Base-by-base conservation (phyloP, 30 jellyfish, hydroid and myxozoan species). In the Mastigias papua region DNA sequence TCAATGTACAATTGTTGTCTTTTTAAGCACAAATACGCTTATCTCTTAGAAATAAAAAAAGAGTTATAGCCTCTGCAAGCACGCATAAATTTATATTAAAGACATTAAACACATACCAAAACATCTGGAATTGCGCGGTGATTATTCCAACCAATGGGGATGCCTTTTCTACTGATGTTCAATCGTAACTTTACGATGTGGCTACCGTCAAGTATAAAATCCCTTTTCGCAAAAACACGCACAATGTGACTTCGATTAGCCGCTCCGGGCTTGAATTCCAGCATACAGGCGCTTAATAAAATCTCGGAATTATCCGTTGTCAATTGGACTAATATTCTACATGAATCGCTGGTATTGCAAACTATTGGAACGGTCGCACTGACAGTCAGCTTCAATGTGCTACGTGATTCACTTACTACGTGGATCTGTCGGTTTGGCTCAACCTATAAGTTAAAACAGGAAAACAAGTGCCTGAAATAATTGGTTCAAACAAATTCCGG, bases 321-420 rank as follows among this genome's bases (percentile, higher is more conserved):
- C 32, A 81, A 11, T 2, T 81, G 42, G 33, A 81, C 71, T 13
- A 29, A 23, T 9, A 81, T 84, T 1, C 22, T 34, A 69, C 91
- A 81, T 28, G 15, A 19, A 7, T 63, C 49, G 10, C 78, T 72
- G 19, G 5, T 22, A 60, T 63, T 50, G 73, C 83, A 48, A 19
- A 81, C 83, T 25, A 81, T 81, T 49, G 91, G 91, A 34, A 81
- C 91, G n/a, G 91, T 81, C 11, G 84, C 82, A 7, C 54, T 67
- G 23, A 64, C 71, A 9, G 63, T 63, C 27, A 81, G 69, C 54
- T 81, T 65, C 20, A 81, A 64, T 70, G 86, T 42, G 3, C 22
- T 75, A 22, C 73, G 50, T 49, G 86, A 30, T 50, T 75, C 86
- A 0, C 73, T 64, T n/a, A 49, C 13, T 19, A 28, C 49, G 61